These are phyloP conservation scores for Mycteria americana DNA, from an alignment of 2,797 vertebrate species.

Conservation along the genomic window DNA sequence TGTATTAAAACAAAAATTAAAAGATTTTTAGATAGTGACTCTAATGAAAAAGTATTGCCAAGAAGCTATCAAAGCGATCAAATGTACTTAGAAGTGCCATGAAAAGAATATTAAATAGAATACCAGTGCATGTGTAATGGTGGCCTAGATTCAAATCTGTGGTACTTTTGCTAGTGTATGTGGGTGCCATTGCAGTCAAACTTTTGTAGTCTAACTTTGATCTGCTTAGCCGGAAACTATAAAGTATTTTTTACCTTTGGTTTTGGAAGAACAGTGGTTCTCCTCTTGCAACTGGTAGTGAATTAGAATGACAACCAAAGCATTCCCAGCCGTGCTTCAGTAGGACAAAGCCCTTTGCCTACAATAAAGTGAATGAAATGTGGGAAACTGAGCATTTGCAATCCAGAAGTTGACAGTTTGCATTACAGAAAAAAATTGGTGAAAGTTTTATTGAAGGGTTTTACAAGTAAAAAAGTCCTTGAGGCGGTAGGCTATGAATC, in stretches of 20 bases:
- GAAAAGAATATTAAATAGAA: constrained; percentile 35
- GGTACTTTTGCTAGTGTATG: neutral
- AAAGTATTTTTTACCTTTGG: neutral
- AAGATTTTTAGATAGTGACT: constrained; percentile 18
- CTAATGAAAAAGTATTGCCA: constrained; percentile 5
- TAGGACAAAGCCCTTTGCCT: constrained; percentile 4
- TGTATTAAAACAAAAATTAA: constrained; percentile 29
- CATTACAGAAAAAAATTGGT: neutral
- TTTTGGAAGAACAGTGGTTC: neutral
- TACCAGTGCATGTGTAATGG: neutral
- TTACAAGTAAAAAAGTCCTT: neutral
- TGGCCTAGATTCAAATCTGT: neutral
- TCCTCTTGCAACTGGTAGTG: neutral
- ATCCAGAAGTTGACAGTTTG: neutral
- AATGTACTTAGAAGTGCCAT: constrained; percentile 7
- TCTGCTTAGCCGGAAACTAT: neutral
- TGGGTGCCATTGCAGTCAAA: neutral
- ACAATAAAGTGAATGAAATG: neutral
- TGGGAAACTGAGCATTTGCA: neutral
- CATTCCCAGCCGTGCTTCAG: neutral
- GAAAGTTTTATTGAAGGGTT: neutral
- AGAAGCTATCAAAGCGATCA: constrained; percentile 34
- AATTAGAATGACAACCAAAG: constrained; percentile 37
- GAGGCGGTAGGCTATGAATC: neutral
- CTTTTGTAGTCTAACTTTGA: neutral